Evolutionary conservation across 2,797 vertebrate genomes (phyloP).

Genomic region (Borostomias antarcticus): DNA sequence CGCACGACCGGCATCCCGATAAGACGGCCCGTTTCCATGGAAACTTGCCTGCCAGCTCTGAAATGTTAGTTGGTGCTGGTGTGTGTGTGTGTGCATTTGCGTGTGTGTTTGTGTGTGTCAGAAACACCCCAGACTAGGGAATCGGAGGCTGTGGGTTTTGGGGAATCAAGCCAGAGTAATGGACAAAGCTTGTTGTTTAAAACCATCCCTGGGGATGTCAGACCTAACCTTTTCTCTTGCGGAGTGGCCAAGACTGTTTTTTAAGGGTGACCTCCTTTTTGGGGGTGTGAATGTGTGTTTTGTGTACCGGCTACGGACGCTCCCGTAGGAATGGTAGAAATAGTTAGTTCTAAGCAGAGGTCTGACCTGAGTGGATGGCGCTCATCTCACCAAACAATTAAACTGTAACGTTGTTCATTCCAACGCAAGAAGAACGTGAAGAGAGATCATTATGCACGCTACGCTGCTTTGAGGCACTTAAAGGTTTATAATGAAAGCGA

Average conservation of each 20-base stretch:
- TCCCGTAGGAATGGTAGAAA: constrained; percentile 7
- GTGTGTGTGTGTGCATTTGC: constrained; percentile 21
- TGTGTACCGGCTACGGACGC: constrained; percentile 9
- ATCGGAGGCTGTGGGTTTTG: constrained; percentile 26
- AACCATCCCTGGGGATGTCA: constrained; percentile 28
- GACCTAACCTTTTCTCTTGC: constrained; percentile 28
- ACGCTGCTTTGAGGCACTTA: no score
- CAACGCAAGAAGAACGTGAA: not conserved
- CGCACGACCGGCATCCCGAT: constrained; percentile 49
- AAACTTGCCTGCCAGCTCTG: constrained; percentile 51
- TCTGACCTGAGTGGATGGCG: constrained; percentile 1
- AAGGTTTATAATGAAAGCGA: no score
- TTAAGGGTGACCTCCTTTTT: constrained; percentile 25
- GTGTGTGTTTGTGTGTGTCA: not conserved
- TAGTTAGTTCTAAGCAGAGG: not conserved
- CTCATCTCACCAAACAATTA: not conserved
- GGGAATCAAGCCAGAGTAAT: constrained; percentile 40
- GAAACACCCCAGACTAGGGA: constrained; percentile 38
- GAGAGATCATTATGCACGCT: no score
- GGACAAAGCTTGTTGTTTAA: constrained; percentile 39
- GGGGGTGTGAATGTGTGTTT: constrained; percentile 15
- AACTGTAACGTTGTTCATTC: no score
- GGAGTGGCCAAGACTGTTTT: constrained; percentile 25
- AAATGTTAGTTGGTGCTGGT: constrained; percentile 43
- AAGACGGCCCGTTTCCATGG: constrained; percentile 65